phyloP scores from a whole-genome alignment of 2,888 invertebrate genomes.

The Eupithecia tripunctaria region DNA sequence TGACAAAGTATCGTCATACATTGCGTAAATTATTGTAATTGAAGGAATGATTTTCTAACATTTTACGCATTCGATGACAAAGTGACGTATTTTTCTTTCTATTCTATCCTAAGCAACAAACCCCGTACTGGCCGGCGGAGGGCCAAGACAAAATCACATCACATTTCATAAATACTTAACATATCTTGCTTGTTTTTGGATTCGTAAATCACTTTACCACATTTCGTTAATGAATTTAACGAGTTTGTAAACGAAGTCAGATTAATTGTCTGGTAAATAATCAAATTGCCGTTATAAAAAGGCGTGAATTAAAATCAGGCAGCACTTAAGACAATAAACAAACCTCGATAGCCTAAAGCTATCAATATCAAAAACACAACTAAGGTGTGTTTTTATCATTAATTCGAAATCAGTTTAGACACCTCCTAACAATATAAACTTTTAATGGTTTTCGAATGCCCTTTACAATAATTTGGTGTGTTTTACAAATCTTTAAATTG shows the following conservation, averaged over 20 bases:
- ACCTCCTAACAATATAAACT: background rate
- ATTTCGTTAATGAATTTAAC: background rate
- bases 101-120: too few relatives aligned
- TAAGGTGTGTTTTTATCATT: conserved; percentile 40
- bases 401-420: background rate
- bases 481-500: too few relatives aligned
- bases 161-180: too few relatives aligned
- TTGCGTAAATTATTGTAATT: too few relatives aligned
- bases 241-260: background rate
- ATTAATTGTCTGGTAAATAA: conserved; percentile 2
- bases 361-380: conserved; percentile 45
- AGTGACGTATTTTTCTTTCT: too few relatives aligned
- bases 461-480: too few relatives aligned
- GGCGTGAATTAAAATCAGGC: background rate
- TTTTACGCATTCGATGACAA: too few relatives aligned
- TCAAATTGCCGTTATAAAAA: background rate
- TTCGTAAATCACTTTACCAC: background rate
- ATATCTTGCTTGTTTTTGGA: background rate
- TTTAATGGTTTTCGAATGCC: background rate
- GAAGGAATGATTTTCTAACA: too few relatives aligned
- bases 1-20: too few relatives aligned
- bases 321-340: background rate
- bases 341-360: conserved; percentile 16
- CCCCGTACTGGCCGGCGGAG: too few relatives aligned
- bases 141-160: too few relatives aligned